Base-by-base conservation (phyloP, 2,888 invertebrate genomes). In the Punctoribates punctum region DNA sequence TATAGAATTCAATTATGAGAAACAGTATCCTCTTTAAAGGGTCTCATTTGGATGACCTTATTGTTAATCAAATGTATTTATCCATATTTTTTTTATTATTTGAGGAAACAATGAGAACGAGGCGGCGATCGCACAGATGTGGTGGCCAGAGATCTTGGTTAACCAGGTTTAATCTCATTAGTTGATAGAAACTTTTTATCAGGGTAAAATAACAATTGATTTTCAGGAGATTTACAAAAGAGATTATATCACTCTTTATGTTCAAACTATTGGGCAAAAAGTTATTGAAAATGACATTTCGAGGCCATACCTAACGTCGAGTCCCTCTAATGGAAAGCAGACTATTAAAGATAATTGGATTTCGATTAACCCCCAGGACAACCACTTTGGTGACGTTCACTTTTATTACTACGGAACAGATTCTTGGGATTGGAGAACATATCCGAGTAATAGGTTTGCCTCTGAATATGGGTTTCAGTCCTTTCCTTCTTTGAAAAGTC, bases 401-500 rank as follows among this genome's bases (percentile, higher is more conserved):
- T 80, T 90, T 83, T 98, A 99, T 84, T 91, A 93, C 81, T 95
- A 96, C 82, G 75, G 89, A 0, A 85, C 86, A 29, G 90, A 98
- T 82, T 88, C 90, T 75, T 98, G 95, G 94, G 86, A 91, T 81
- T 87, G 89, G 73, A 88, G 87, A 77, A 89, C 88, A 8, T 96
- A 90, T 83, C 92, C 92, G 0, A 87, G 88, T 17, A 89, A 95
- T 0, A 87, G 98, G 81, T 97, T 98, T 84, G 89, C 91, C 4
- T 96, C 98, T 0, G 99, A 99, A 84, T 99, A 94, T 83, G 99
- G 99, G 0, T 91, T 92, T 80, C 97, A 98, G 84, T 92, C 96
- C 0, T 86, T 93, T 79, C 96, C 97, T 0, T 89, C 91, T 0
- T 83, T 90, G 23, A 85, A 86, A 54, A 89, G 93, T 0, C 86